Conservation (phyloP, 2,888 invertebrate genomes). For the Lucinisca nassula region DNA sequence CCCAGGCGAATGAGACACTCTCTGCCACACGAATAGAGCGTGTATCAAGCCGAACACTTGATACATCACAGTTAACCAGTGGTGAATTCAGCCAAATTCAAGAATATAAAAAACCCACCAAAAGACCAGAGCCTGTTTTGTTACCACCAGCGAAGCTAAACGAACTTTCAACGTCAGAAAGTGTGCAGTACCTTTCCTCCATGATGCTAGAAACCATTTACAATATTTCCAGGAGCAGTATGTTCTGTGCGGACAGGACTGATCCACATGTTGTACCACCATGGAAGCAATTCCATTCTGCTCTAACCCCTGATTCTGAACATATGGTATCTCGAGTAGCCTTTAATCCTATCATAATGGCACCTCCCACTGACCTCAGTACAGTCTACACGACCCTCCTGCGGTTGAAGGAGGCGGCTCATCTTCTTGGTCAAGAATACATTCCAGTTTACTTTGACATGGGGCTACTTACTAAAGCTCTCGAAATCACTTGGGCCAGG, state of each 20-base stretch:
- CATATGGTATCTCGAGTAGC: not conserved
- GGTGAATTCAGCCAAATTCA: not conserved
- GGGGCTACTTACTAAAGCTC: constrained; percentile 34
- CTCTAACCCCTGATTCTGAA: too few species aligned
- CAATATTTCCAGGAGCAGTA: too few species aligned
- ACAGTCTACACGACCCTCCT: constrained; percentile 34
- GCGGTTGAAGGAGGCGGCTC: constrained; percentile 29
- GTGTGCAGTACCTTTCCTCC: too few species aligned
- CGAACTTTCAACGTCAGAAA: too few species aligned
- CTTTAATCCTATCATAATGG: constrained; percentile 13
- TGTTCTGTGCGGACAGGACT: too few species aligned
- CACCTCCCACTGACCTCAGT: constrained; percentile 19
- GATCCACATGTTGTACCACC: too few species aligned
- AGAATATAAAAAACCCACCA: not conserved
- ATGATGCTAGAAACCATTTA: too few species aligned
- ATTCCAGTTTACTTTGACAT: constrained; percentile 44
- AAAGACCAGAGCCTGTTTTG: too few species aligned
- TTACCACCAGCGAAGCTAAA: too few species aligned
- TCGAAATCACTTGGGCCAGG: constrained; percentile 40
- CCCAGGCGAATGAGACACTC: not conserved
- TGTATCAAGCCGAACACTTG: not conserved
- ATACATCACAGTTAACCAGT: not conserved
- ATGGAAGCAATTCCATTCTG: too few species aligned
- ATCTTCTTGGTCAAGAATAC: constrained; percentile 18
- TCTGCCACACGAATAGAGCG: not conserved